Evolutionary conservation across 1,140 invertebrate genomes (phyloP).

Genomic region (Drosophila sturtevanti): DNA sequence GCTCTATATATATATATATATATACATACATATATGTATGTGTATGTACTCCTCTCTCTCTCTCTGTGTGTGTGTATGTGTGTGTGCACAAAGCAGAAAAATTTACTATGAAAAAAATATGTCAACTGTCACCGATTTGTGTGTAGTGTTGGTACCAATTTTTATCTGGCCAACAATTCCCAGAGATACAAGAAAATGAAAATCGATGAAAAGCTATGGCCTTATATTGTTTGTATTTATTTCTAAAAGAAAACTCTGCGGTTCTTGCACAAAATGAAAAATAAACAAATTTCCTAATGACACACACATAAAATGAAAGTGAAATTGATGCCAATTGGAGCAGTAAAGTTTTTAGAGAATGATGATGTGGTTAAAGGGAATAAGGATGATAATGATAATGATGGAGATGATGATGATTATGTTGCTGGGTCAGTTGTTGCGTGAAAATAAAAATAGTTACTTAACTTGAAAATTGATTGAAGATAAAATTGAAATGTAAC

Average conservation of each 20-base stretch:
- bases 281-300: slow-evolving; percentile 77
- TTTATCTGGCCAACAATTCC: not conserved
- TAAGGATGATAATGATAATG: not conserved
- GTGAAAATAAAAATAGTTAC: too few relatives aligned
- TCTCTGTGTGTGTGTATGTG: not conserved
- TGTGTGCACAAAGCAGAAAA: slow-evolving; percentile 8
- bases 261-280: slow-evolving; percentile 59
- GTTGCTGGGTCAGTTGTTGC: too few relatives aligned
- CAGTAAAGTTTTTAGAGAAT: not conserved
- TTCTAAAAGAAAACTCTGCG: slow-evolving; percentile 38
- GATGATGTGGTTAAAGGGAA: not conserved
- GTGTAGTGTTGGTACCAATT: slow-evolving; percentile 10
- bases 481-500: too few relatives aligned
- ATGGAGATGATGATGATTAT: not conserved
- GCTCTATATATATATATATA: not conserved
- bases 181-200: slow-evolving; percentile 49
- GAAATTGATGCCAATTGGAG: slow-evolving; percentile 66
- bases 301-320: slow-evolving; percentile 53
- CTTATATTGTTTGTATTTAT: slow-evolving; percentile 41
- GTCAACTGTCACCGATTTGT: slow-evolving; percentile 36
- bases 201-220: slow-evolving; percentile 56
- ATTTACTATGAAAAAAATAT: slow-evolving; percentile 31
- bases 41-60: too few relatives aligned
- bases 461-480: too few relatives aligned
- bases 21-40: not conserved